Base-by-base conservation (phyloP, 2,113 vertebrate genomes). In the Cyanoderma ruficeps region DNA sequence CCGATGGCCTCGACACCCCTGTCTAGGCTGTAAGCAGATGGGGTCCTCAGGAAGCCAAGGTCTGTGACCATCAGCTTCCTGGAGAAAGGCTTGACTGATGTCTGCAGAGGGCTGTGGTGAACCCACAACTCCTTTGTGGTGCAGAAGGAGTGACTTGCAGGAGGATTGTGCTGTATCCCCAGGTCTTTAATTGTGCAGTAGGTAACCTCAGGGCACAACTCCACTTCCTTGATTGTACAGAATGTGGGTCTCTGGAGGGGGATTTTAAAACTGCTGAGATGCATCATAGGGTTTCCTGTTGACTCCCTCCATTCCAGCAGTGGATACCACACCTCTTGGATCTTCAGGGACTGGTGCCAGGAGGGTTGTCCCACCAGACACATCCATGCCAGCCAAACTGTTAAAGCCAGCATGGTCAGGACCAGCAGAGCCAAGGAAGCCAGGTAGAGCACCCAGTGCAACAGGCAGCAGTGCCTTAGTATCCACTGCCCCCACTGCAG, bases 131-230 rank as follows among this genome's bases (percentile, higher is more conserved):
- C 63, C 79, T 97, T 96, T 4, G 83, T 94, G 33, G 94, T 97
- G 59, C 94, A 35, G 83, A 95, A 97, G 39, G 91, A 83, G 44
- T 91, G 65, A 41, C 28, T 8, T 47, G 76, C 42, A 35, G 90
- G 82, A 85, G 55, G 35, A 39, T 28, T 25, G 21, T 0, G 0
- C 33, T n/a, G 83, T 12, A 55, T 11, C 11, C 68, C 76, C 42
- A 97, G 50, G 35, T 97, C 95, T 81, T 97, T 97, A 67, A 96
- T 52, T 0, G 92, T 97, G 88, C 96, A 97, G 68, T 97, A 97
- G 7, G 30, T 88, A 30, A 94, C 50, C 44, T 94, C 76, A 31
- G 95, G 95, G 39, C 19, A 81, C 80, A 96, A 4, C 42, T 97
- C 90, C 3, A 97, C 79, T 70, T 96, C 96, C 72, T 86, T 96